Evolutionary conservation across 2,888 invertebrate species (phyloP), one percentile per base, ranked within the genome.

Genomic region (Volucella inanis): DNA sequence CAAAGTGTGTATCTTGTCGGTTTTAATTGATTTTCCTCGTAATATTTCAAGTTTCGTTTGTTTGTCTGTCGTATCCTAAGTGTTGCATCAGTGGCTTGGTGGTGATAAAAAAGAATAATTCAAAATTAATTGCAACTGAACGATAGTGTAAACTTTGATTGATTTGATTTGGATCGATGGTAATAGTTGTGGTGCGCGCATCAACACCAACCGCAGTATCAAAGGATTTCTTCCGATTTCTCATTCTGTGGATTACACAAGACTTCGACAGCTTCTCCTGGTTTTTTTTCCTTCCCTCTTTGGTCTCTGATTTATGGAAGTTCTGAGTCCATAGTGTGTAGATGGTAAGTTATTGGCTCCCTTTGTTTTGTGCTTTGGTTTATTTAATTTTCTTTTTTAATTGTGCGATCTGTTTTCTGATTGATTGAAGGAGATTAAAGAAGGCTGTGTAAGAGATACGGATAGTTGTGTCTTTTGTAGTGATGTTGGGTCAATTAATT

Each of bases 401-500:
- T 84, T 84, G 84, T 84, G 59, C 74, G 49, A 79, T 54, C 59
- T 59, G 75, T 39, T n/a, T n/a, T 57, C 50, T 22, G 84, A 79
- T 83, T 79, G 84, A 84, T 75, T 59, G 79, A 57, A 64, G 52
- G 47, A 54, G 79, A 84, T 79, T 84, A 79, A 79, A 71, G 84
- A 79, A 84, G 79, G 75, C 39, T 62, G 61, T 64, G 47, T 14
- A 22, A n/a, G 10, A 8, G 52, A 57, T 43, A 62, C 15, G 18
- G 61, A 11, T 10, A 8, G 31, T 39, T 18, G 52, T 68, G 67
- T 52, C 54, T 49, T 50, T 3, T 22, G 18, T 2, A 22, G 18
- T 22, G 78, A 74, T 83, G 83, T 75, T 75, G 84, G 75, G 84
- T 79, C 84, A 84, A 84, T 84, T 84, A 79, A 75, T 70, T 79